Evolutionary conservation across 2,888 invertebrate species (phyloP).

Genomic region (Polia nebulosa): DNA sequence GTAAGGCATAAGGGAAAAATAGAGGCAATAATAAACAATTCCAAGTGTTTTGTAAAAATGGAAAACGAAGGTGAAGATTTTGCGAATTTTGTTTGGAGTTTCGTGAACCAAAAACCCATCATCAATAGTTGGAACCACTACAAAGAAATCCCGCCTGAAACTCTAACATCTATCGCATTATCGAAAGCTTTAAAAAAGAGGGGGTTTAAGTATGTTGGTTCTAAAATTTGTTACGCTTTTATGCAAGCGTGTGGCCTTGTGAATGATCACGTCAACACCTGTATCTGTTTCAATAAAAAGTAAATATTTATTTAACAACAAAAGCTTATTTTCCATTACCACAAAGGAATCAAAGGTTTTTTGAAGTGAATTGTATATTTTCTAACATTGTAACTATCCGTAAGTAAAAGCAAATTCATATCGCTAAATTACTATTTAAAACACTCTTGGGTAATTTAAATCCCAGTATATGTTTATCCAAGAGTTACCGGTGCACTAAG

Average conservation of each 20-base stretch:
- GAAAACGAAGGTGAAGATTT: constrained; percentile 78
- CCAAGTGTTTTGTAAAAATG: constrained; percentile 81
- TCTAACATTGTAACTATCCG: too few species aligned
- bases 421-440: too few species aligned
- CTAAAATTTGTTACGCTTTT: constrained; percentile 86
- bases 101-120: constrained; percentile 79
- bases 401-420: too few species aligned
- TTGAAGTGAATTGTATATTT: too few species aligned
- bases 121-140: constrained; percentile 76
- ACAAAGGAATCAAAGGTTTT: too few species aligned
- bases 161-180: constrained; percentile 73
- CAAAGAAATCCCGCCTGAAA: constrained; percentile 79
- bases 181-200: constrained; percentile 81
- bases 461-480: too few species aligned
- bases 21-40: constrained; percentile 82
- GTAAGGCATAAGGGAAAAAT: constrained; percentile 84
- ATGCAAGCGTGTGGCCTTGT: constrained; percentile 88
- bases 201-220: constrained; percentile 84
- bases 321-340: too few species aligned
- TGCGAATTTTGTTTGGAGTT: constrained; percentile 82
- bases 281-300: constrained; percentile 65
- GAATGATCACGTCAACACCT: constrained; percentile 81
- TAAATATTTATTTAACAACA: background rate
- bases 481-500: too few species aligned
- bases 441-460: too few species aligned